Conservation (phyloP, 2,888 invertebrate species). For the Cremastinae sp. region DNA sequence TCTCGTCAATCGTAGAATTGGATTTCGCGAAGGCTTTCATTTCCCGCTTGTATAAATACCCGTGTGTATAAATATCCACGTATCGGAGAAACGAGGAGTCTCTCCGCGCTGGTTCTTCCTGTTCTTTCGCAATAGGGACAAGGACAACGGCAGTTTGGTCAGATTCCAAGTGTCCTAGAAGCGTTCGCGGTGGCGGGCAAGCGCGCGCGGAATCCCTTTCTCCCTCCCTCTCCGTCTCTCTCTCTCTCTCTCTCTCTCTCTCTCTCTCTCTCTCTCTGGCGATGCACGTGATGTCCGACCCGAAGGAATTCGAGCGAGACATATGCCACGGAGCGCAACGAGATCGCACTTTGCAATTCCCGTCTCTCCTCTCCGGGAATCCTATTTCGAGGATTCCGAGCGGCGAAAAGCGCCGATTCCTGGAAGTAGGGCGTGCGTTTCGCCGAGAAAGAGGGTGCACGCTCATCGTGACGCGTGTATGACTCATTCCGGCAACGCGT, state of each 20-base stretch:
- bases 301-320: constrained; percentile 53
- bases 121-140: constrained; percentile 58
- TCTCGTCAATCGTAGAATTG: too few species aligned
- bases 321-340: constrained; percentile 42
- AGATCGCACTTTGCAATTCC: constrained; percentile 27
- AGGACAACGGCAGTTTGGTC: constrained; percentile 62
- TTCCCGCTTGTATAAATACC: constrained; percentile 6
- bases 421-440: constrained; percentile 52
- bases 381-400: not conserved
- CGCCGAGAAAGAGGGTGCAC: constrained; percentile 20
- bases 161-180: constrained; percentile 61
- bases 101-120: constrained; percentile 20
- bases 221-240: constrained; percentile 28
- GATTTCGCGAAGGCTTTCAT: too few species aligned
- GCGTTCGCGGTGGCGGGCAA: constrained; percentile 47
- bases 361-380: constrained; percentile 1
- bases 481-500: constrained; percentile 29
- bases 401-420: not conserved
- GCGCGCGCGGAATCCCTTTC: constrained; percentile 30
- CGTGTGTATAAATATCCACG: not conserved
- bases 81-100: constrained; percentile 9
- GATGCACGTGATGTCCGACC: constrained; percentile 41
- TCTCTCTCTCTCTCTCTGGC: not conserved
- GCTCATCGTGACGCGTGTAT: constrained; percentile 20
- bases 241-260: constrained; percentile 1